phyloP scores from a whole-genome alignment of 2,888 invertebrate genomes.

The Endomychus coccineus region DNA sequence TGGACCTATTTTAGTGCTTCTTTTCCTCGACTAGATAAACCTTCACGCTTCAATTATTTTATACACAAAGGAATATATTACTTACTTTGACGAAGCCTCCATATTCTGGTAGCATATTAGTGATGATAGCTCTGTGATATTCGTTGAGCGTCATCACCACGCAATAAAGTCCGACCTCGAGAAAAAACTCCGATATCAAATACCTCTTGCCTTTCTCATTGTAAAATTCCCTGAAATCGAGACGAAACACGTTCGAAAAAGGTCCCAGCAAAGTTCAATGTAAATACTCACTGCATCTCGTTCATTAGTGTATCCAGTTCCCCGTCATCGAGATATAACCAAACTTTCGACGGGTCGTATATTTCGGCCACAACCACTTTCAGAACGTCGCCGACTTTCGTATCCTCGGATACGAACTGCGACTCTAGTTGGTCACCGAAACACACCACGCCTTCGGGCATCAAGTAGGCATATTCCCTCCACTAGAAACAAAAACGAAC shows the following conservation, averaged over 20 bases:
- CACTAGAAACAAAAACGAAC: too few relatives aligned
- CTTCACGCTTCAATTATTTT: too few relatives aligned
- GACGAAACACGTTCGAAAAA: slow-evolving; percentile 1
- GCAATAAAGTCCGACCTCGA: slow-evolving; percentile 46
- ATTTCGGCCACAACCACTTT: slow-evolving; percentile 48
- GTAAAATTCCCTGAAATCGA: slow-evolving; percentile 24
- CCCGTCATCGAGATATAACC: slow-evolving; percentile 44
- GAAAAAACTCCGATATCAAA: slow-evolving; percentile 22
- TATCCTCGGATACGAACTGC: slow-evolving; percentile 20
- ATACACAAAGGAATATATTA: too few relatives aligned
- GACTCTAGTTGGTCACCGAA: slow-evolving; percentile 23
- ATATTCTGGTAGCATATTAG: slow-evolving; percentile 38
- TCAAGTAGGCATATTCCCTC: too few relatives aligned
- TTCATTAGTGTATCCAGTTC: slow-evolving; percentile 47
- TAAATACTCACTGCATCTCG: slow-evolving; percentile 44
- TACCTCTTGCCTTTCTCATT: slow-evolving; percentile 17
- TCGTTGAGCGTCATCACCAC: slow-evolving; percentile 43
- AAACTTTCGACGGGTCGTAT: slow-evolving; percentile 53
- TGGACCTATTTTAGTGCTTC: too few relatives aligned
- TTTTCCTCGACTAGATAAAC: too few relatives aligned
- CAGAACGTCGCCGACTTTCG: slow-evolving; percentile 26
- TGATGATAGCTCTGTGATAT: slow-evolving; percentile 50
- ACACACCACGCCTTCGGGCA: slow-evolving; percentile 29
- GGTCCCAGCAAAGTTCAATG: neutral
- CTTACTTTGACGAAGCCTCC: slow-evolving; percentile 47